Conservation (phyloP, 2,113 vertebrate species). For the Atrichornis clamosus region DNA sequence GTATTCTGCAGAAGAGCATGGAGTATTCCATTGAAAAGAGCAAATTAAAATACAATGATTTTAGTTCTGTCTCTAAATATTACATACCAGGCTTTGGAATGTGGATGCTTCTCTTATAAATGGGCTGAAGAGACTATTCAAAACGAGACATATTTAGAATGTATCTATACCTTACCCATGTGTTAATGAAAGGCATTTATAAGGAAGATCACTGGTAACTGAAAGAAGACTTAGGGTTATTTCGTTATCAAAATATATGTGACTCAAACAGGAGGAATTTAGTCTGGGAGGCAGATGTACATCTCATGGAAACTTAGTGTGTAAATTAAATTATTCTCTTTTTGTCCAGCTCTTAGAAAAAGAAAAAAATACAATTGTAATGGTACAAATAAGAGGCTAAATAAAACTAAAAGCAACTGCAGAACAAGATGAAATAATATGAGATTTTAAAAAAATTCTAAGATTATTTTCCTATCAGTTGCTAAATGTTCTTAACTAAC, state of each 20-base stretch:
- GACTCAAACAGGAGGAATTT: too few relatives aligned
- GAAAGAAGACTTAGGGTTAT: not conserved
- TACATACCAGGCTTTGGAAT: not conserved
- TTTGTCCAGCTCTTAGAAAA: not conserved
- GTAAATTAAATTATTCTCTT: not conserved
- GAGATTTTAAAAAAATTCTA: not conserved
- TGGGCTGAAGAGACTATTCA: not conserved
- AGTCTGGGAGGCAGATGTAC: not conserved
- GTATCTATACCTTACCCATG: not conserved
- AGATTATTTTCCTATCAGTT: not conserved
- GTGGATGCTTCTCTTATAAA: not conserved
- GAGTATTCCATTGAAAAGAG: not conserved
- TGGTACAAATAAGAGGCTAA: not conserved
- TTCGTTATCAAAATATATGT: not conserved
- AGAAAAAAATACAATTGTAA: not conserved
- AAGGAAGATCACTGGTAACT: not conserved
- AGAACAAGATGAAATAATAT: not conserved
- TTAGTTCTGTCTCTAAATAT: not conserved
- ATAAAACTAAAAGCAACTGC: not conserved
- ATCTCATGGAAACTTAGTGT: not conserved
- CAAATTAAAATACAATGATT: not conserved
- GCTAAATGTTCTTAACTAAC: not conserved
- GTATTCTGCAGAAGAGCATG: not conserved
- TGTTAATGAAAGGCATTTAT: not conserved
- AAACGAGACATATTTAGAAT: not conserved